Evolutionary conservation across 2,797 vertebrate genomes (phyloP), one percentile per base, ranked within the genome.

Genomic region (Yasuhikotakia modesta): DNA sequence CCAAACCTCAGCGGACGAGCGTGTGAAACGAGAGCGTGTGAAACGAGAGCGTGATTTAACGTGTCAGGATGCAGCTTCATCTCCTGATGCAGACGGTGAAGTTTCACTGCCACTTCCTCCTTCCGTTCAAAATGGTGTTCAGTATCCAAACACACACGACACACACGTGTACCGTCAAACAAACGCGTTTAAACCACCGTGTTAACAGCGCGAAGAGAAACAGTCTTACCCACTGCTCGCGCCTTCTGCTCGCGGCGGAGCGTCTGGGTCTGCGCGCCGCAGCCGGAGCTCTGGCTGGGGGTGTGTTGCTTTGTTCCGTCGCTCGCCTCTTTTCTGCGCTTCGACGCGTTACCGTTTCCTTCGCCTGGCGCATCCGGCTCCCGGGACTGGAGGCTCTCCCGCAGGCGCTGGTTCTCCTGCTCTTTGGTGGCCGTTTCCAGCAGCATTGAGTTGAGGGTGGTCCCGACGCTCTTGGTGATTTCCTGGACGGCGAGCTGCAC

Each of bases 401-500:
- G 30, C 3, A 93, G 88, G 46, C 89, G 88, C 79, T 86, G 91
- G 84, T 92, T 93, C 11, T 94, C 93, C 70, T 92, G 90, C 87
- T 94, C 93, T 82, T 91, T 92, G 19, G 78, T 87, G 72, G 91
- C 88, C 19, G 92, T 91, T 76, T 93, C 92, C 86, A 93, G 87
- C 60, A 94, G 89, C 90, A 94, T 87, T 3, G 91, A 85, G 86
- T 91, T 91, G 48, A 94, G 86, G 39, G 90, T 92, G 69, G 87
- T 88, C 19, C 93, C 93, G 61, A 92, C 93, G 32, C 90, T 89
- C 70, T 86, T 89, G 84, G 91, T 93, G 35, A 93, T 92, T 84
- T 94, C 92, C 90, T 93, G 92, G 7, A 93, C 93, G 32, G 93
- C 92, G 77, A 93, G 90, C 86, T 94, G 92, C 48, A 93, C 92